Percentiles rank a stretch among this genome's conserved stretches.
Conservation (phyloP, 2,113 vertebrate genomes). For the Tragelaphus imberbis region DNA sequence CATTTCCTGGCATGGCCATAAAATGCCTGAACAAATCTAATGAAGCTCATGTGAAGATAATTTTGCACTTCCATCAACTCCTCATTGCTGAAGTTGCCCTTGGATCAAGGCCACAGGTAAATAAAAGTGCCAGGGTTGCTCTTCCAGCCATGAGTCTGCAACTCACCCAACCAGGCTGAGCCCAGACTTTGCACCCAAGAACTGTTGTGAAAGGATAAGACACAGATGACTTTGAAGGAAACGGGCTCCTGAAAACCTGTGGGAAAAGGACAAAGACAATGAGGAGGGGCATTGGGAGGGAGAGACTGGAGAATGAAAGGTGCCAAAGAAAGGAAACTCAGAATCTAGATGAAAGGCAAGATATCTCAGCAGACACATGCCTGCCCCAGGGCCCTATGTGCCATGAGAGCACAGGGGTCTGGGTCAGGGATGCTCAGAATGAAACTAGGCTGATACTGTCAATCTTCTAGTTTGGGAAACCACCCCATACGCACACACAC, state of each 20-base stretch:
- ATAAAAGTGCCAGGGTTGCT: not conserved
- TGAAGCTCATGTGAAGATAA: fast-evolving
- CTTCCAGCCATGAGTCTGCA: not conserved
- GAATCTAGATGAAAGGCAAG: not conserved
- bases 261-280: not conserved
- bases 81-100: not conserved
- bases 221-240: fast-evolving
- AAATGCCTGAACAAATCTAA: fast-evolving
- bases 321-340: not conserved
- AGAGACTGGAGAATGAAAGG: not conserved
- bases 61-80: not conserved
- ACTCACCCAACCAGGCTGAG: not conserved
- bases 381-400: not conserved
- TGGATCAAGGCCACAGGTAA: not conserved
- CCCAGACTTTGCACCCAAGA: not conserved
- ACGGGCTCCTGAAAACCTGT: not conserved
- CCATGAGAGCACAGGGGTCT: not conserved
- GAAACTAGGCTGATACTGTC: not conserved
- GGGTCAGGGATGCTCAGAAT: not conserved
- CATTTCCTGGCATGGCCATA: fast-evolving
- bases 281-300: not conserved
- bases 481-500: not conserved
- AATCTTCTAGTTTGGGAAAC: not conserved
- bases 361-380: not conserved
- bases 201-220: not conserved